phyloP scores from a whole-genome alignment of 2,113 vertebrate genomes.

The Emydura subglobosa region DNA sequence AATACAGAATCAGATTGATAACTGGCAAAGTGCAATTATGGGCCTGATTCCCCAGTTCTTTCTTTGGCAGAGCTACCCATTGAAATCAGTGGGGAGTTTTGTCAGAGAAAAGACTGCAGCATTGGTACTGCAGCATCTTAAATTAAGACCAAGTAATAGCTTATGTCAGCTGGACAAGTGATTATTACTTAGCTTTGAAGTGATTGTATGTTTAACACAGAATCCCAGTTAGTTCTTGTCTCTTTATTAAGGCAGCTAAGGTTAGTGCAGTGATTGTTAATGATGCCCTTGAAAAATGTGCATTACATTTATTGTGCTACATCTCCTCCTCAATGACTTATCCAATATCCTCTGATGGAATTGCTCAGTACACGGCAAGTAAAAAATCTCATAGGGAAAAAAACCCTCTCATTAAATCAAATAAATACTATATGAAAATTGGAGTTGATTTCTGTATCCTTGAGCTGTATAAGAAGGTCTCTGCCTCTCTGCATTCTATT shows the following conservation, averaged over 20 bases:
- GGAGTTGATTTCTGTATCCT: slow-evolving; percentile 26
- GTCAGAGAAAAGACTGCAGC: background rate
- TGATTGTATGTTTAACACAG: slow-evolving; percentile 25
- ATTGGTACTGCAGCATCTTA: background rate
- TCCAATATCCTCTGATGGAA: background rate
- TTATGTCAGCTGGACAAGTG: slow-evolving; percentile 46
- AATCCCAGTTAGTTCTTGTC: background rate
- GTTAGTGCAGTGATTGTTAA: background rate
- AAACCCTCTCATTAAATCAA: background rate
- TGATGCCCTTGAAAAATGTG: background rate
- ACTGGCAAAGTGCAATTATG: background rate
- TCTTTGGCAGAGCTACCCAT: rapidly evolving
- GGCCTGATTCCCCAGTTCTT: rapidly evolving
- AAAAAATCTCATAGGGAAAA: background rate
- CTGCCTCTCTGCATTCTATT: background rate
- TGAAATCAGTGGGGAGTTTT: background rate
- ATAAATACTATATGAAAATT: slow-evolving; percentile 11
- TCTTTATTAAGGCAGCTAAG: slow-evolving; percentile 31
- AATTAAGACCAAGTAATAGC: slow-evolving; percentile 52
- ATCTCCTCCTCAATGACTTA: background rate
- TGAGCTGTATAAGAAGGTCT: background rate
- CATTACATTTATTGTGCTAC: background rate
- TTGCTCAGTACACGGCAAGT: background rate
- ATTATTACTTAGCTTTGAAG: slow-evolving; percentile 22
- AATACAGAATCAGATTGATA: background rate